Base-by-base conservation (phyloP, 2,797 vertebrate genomes). In the Dendrocincla fuliginosa region DNA sequence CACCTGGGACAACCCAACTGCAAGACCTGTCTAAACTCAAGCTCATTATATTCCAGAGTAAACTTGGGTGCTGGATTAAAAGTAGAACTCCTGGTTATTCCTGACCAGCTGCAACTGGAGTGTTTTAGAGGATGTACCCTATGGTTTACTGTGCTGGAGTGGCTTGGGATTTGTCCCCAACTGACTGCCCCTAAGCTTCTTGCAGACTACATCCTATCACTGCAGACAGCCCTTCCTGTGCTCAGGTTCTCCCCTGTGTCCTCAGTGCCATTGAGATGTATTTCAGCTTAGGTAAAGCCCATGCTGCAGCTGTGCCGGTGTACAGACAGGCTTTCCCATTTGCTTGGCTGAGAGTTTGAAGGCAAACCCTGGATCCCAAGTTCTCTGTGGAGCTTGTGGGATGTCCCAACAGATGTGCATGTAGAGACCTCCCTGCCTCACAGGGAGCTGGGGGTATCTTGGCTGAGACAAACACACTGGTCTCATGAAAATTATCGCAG, bases 261-360 rank as follows among this genome's bases (percentile, higher is more conserved):
- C 17, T 93, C 32, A 12, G 17, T n/a, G 23, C 39, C 68, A 19
- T 0, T 28, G 28, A 69, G 44, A 42, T 37, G 2, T 23, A 39
- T 71, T 87, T 78, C 53, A 68, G 23, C 7, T 25, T 7, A 33
- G 39, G 17, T 33, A 8, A 57, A 84, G 71, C 24, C 28, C 1
- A 1, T 27, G 46, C 35, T 57, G 44, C 30, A 64, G 53, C 61
- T 0, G 0, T 82, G 52, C 17, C 39, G 37, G 12, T 37, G 4
- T 30, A 27, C 25, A 84, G 16, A 19, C 1, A 1, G 37, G 30
- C 37, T 56, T 90, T 85, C 33, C 47, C 0, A 0, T 70, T 89
- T 0, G 0, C 25, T 59, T 74, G 35, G 20, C 37, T 44, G 32
- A 49, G 55, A 78, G 6, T 44, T 44, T 24, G 60, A 77, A 73